phyloP scores from a whole-genome alignment of 2,113 vertebrate species.

The Actinemys pallida region DNA sequence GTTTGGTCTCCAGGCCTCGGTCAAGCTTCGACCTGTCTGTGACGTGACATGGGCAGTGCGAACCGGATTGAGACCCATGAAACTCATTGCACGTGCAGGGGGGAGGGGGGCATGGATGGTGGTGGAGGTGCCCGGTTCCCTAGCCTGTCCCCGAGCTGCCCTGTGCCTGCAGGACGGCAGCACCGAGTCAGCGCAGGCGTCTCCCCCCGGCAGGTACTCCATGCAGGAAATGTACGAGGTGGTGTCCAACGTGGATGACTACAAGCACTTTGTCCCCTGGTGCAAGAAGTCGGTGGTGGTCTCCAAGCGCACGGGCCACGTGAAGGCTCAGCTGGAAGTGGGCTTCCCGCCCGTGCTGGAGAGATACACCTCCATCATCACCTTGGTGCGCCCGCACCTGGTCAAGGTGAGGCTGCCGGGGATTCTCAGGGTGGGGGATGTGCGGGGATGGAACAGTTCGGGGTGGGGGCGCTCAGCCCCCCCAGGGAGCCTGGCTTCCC shows the following conservation, averaged over 20 bases:
- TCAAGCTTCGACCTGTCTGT: too few species aligned
- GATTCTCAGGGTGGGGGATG: too few species aligned
- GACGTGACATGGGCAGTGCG: too few species aligned
- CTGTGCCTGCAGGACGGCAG: not conserved
- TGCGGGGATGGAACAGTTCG: too few species aligned
- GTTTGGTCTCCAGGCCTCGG: too few species aligned
- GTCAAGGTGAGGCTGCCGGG: slow-evolving; percentile 85
- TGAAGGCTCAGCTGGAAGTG: slow-evolving; percentile 92
- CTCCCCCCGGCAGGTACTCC: slow-evolving; percentile 83
- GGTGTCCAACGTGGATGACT: slow-evolving; percentile 94
- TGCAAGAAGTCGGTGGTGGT: slow-evolving; percentile 93
- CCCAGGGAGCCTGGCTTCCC: not conserved
- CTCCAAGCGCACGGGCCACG: slow-evolving; percentile 86
- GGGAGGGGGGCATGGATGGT: too few species aligned
- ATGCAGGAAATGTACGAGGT: slow-evolving; percentile 98
- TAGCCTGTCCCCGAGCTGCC: not conserved
- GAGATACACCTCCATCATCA: slow-evolving; percentile 93
- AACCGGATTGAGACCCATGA: not conserved
- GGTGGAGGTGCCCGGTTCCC: not conserved
- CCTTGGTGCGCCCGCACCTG: slow-evolving; percentile 91
- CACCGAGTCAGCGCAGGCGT: not conserved
- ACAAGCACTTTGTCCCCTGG: slow-evolving; percentile 94
- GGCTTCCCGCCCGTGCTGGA: slow-evolving; percentile 93
- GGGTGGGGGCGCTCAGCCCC: rapidly evolving
- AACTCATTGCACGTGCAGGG: not conserved